Conservation (phyloP, 2,113 vertebrate species). For the Aptenodytes patagonicus region DNA sequence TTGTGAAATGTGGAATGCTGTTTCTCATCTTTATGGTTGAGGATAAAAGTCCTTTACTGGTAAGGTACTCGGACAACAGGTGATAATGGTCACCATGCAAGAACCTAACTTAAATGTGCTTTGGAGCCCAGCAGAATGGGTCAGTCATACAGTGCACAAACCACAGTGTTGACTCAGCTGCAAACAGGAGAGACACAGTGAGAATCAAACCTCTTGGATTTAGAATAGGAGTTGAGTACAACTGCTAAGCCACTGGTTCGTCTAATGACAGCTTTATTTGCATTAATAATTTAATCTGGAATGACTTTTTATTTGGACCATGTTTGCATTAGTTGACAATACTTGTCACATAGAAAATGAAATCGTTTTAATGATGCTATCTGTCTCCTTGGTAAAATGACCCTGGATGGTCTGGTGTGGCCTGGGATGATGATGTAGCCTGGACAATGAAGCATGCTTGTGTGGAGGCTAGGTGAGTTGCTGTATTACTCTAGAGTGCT, state of each 20-base stretch:
- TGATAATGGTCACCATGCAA: neutral
- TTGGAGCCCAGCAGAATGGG: neutral
- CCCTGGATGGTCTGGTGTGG: neutral
- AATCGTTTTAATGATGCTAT: neutral
- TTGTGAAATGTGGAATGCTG: neutral
- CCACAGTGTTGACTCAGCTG: neutral
- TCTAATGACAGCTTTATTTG: neutral
- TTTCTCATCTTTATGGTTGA: neutral
- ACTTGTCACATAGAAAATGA: neutral
- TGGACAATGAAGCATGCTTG: neutral
- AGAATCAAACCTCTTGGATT: neutral
- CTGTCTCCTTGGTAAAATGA: neutral
- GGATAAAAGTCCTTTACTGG: neutral
- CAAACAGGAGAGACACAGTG: neutral
- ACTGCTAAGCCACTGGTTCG: neutral
- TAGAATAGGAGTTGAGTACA: neutral
- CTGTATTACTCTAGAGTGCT: neutral
- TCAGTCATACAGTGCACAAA: neutral
- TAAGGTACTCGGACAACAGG: neutral
- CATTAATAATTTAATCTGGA: neutral
- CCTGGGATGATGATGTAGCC: neutral
- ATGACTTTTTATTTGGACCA: neutral
- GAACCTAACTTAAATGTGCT: neutral
- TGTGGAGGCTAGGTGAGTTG: neutral
- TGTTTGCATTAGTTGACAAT: slow-evolving; percentile 1